Conservation (phyloP, 2,113 vertebrate species). For the Corythornis cristatus region DNA sequence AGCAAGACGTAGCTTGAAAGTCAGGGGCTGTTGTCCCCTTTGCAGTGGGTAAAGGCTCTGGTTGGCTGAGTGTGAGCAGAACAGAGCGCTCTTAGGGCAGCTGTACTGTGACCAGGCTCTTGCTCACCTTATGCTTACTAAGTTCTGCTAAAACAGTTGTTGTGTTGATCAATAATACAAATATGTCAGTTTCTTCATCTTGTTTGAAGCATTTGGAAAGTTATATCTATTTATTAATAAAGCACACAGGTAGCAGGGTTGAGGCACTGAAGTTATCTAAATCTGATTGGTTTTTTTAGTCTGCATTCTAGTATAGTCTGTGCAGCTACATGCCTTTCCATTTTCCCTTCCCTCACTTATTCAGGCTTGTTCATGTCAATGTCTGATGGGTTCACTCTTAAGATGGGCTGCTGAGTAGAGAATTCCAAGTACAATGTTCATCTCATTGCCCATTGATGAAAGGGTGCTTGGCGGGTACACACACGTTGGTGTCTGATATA, state of each 20-base stretch:
- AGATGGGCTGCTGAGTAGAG: not conserved
- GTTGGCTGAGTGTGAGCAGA: accelerated
- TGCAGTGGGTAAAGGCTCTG: accelerated
- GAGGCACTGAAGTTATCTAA: not conserved
- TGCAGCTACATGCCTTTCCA: not conserved
- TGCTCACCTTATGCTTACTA: not conserved
- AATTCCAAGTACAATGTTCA: not conserved
- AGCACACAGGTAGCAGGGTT: not conserved
- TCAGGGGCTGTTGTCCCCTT: accelerated
- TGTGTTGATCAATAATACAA: not conserved
- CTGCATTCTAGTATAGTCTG: accelerated
- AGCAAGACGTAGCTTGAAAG: accelerated
- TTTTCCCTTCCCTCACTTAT: not conserved
- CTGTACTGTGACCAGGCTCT: accelerated
- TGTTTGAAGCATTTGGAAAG: not conserved
- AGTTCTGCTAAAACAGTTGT: not conserved
- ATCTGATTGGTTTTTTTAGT: not conserved
- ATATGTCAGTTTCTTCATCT: not conserved
- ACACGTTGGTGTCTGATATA: not conserved
- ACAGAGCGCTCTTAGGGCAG: accelerated
- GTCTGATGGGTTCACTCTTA: not conserved
- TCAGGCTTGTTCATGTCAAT: not conserved
- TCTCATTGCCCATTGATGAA: not conserved
- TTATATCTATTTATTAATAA: not conserved
- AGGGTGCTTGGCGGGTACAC: not conserved